A percentile compares a stretch with the other conserved stretches of the same genome.
phyloP scores from a whole-genome alignment of 2,797 vertebrate species.

The Lacerta viridis region DNA sequence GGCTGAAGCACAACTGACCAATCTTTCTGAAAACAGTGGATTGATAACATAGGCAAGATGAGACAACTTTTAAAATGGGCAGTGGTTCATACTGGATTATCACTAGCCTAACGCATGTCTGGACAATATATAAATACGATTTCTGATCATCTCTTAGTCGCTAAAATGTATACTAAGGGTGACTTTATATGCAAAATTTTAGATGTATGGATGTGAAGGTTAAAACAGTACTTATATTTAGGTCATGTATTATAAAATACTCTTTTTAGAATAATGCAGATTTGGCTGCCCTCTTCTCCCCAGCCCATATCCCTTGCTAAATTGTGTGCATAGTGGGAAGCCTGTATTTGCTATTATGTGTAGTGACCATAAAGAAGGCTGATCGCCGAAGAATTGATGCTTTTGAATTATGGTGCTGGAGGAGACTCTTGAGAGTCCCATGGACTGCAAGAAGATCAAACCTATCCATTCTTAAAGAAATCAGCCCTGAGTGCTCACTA shows the following conservation, averaged over 20 bases:
- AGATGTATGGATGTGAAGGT: too few species aligned
- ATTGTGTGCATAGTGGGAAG: neutral
- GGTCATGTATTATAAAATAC: neutral
- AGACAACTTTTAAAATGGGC: neutral
- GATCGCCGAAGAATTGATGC: too few species aligned
- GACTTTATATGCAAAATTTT: neutral
- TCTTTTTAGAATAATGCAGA: neutral
- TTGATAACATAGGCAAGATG: neutral
- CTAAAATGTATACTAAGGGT: neutral
- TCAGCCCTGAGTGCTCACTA: too few species aligned
- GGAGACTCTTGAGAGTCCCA: too few species aligned
- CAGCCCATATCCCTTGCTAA: neutral
- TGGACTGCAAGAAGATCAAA: too few species aligned
- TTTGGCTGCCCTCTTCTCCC: neutral
- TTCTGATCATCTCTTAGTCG: neutral
- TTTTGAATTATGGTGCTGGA: too few species aligned
- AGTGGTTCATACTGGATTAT: neutral
- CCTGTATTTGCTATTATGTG: neutral
- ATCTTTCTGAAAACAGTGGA: neutral
- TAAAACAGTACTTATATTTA: neutral
- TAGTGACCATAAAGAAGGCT: too few species aligned
- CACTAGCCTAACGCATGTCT: too few species aligned
- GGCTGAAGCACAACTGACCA: neutral
- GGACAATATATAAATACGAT: too few species aligned
- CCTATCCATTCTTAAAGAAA: too few species aligned